Base-by-base conservation (phyloP, 1,140 invertebrate species). In the Zaprionus ghesquierei region DNA sequence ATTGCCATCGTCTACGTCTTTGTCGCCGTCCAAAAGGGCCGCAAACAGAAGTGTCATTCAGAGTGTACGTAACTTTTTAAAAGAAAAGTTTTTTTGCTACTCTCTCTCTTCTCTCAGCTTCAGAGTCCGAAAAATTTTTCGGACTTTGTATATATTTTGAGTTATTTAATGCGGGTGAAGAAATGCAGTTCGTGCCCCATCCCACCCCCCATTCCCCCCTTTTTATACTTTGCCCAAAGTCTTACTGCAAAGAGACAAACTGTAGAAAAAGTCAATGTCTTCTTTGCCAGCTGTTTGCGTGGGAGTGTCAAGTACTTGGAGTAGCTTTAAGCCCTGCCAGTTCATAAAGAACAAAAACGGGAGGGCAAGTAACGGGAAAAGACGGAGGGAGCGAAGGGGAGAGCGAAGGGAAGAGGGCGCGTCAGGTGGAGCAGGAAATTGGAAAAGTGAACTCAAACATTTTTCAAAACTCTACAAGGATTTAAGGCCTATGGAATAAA, bases 21-120 rank as follows among this genome's bases (percentile, higher is more conserved):
- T 18, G 25, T 35, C 44, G 23, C 49, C 25, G 27, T 44, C 27
- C 15, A 49, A 31, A 61, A 61, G 59, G 22, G 10, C 22, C 63
- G 27, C 63, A 63, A 65, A 62, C 61, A 79, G 51, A 87, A 89
- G 84, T 89, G 84, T 89, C 84, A 89, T 89, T 70, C 79, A 89
- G 41, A 46, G 74, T 82, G 62, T 89, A 77, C 72, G 77, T 84
- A 89, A 89, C 84, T 89, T 89, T 87, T 89, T 89, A 89, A 89
- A 89, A 89, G 84, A 89, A 89, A 89, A 89, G 73, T 89, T 89
- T 89, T 89, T 89, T 49, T 49, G 41, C 65, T 15, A 69, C 49
- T 53, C 66, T 31, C 50, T 35, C 31, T 33, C 18, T 55, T 35
- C 18, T 35, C 2, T 10, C 54, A 41, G 20, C 20, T 27, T 27